Base-by-base conservation (phyloP, 37 sponge, comb jelly and placozoan species). In the Amphimedon queenslandica region DNA sequence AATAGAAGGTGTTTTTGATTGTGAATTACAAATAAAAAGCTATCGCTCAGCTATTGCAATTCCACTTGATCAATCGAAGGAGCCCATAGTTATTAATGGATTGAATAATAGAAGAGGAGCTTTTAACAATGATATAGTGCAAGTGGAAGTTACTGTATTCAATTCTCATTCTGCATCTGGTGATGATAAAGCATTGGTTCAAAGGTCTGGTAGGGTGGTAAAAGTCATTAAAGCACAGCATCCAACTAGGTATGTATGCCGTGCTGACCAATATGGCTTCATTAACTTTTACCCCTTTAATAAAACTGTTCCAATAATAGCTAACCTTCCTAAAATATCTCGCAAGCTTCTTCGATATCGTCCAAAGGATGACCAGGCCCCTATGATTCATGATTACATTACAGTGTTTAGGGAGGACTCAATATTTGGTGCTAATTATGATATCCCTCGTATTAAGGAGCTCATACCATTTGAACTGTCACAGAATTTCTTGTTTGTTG, bases 251-350 rank as follows among this genome's bases (percentile, higher is more conserved):
- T 76, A 83, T 66, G 31, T 84, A 1, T 89, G 90, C 39, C 57
- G 64, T 66, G 85, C 80, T 0, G 76, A 80, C 41, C 32, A 33
- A 3, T 34, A n/a, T 16, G 84, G 84, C 42, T 36, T 80, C 2
- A 84, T 70, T 37, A 4, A 75, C 6, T 83, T 89, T 40, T 74
- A 25, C 67, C 90, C 90, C 2, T 30, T 89, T 25, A 68, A 75
- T 34, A 68, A 42, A 1, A 77, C 72, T 29, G 31, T 72, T 56
- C 90, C 90, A 28, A 42, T 61, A 16, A 28, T 89, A 4, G 33
- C 66, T 13, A 89, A 89, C 65, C 64, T 79, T 31, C 90, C 90
- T 63, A 32, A 69, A 20, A 33, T 89, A 16, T 79, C 90, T 8
- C 51, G 51, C 13, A 13, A 47, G 13, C 13, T 47, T 18, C 8